Conservation (phyloP, 2,113 vertebrate species). For the Taurulus bubalis region DNA sequence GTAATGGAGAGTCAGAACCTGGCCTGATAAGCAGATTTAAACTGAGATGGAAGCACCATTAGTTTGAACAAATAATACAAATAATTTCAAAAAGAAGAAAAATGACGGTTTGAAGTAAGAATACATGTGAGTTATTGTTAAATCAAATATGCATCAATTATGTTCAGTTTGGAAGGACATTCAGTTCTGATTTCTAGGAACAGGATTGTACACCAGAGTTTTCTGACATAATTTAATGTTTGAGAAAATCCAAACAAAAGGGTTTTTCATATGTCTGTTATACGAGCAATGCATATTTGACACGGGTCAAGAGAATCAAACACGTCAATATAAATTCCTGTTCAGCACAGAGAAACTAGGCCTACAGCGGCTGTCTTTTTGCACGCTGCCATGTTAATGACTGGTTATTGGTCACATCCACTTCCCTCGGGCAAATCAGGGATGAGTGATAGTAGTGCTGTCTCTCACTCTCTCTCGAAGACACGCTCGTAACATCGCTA, state of each 20-base stretch:
- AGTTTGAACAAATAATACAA: neutral
- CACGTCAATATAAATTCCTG: constrained; percentile 33
- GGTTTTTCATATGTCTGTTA: neutral
- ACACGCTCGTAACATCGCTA: constrained; percentile 15
- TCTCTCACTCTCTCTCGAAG: constrained; percentile 5
- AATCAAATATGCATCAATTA: neutral
- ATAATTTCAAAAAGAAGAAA: neutral
- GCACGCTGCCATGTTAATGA: constrained; percentile 44
- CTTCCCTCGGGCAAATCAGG: constrained; percentile 48
- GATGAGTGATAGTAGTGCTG: constrained; percentile 9
- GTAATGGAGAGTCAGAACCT: neutral
- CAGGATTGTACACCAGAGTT: neutral
- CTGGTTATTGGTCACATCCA: constrained; percentile 52
- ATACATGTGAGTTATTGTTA: neutral
- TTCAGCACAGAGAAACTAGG: constrained; percentile 40
- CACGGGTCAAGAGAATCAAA: constrained; percentile 17
- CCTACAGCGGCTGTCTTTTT: constrained; percentile 17
- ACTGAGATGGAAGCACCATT: neutral
- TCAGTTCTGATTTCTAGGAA: neutral
- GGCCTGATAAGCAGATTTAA: neutral
- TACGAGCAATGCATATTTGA: constrained; percentile 17
- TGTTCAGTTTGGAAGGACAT: neutral
- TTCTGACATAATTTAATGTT: neutral
- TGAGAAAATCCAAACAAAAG: neutral
- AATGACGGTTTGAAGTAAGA: neutral